A percentile compares a stretch with the other conserved stretches of the same genome.
Conservation (phyloP, 1,140 invertebrate species). For the Aphelinus atriplicis region DNA sequence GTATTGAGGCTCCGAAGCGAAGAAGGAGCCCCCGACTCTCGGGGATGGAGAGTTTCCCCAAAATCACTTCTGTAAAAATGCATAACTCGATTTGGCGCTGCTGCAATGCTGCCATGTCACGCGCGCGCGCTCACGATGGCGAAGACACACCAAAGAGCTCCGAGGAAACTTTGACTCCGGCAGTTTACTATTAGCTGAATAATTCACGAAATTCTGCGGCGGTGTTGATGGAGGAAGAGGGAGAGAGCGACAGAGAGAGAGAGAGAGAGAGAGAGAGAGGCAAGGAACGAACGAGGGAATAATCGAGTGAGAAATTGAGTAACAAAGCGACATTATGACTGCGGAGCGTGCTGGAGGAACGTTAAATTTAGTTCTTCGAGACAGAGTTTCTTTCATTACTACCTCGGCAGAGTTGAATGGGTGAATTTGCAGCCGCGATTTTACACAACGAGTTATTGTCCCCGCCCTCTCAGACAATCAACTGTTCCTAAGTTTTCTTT, state of each 20-base stretch:
- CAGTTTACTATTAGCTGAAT: slow-evolving; percentile 26
- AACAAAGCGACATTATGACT: background rate
- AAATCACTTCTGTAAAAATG: slow-evolving; percentile 30
- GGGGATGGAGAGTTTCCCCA: slow-evolving; percentile 21
- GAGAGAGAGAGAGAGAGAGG: too few species aligned
- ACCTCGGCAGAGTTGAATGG: background rate
- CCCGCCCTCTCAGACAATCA: too few species aligned
- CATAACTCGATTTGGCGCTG: slow-evolving; percentile 21
- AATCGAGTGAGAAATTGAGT: slow-evolving; percentile 25
- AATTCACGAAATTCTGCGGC: slow-evolving; percentile 14
- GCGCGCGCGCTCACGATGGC: background rate
- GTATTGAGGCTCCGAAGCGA: background rate
- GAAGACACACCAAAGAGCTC: slow-evolving; percentile 7
- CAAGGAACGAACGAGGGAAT: background rate
- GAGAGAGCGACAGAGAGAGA: too few species aligned
- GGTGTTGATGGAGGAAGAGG: too few species aligned
- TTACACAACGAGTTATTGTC: too few species aligned
- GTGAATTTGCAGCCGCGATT: too few species aligned
- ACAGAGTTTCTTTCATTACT: background rate
- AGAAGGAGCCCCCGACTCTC: background rate
- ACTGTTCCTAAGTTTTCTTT: too few species aligned
- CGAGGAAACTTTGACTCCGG: slow-evolving; percentile 6
- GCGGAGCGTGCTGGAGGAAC: background rate
- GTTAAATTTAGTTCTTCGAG: background rate
- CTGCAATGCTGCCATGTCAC: too few species aligned